Conservation (phyloP, 2,888 invertebrate species). For the Lacanobia oleracea region DNA sequence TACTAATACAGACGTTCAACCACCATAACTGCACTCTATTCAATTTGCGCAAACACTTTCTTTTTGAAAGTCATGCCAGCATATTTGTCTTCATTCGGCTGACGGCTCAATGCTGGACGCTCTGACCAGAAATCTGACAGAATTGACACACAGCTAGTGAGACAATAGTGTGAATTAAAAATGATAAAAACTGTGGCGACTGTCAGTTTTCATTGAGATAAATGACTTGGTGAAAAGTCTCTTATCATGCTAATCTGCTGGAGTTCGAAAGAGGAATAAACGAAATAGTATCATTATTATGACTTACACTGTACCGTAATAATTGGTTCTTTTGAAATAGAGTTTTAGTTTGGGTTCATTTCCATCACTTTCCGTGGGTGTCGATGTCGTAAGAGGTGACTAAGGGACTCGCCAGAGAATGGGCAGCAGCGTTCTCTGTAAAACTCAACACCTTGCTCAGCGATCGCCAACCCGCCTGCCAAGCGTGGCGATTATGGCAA, state of each 20-base stretch:
- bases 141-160: constrained; percentile 65
- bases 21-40: constrained; percentile 76
- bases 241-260: constrained; percentile 58
- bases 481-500: no score
- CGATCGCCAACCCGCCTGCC: no score
- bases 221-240: constrained; percentile 53
- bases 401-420: no score
- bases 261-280: constrained; percentile 18
- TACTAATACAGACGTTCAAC: constrained; percentile 57
- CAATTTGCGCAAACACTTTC: constrained; percentile 84
- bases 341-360: not conserved
- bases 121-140: constrained; percentile 82
- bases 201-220: constrained; percentile 64
- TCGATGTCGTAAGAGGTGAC: no score
- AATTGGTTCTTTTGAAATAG: not conserved
- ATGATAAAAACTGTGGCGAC: constrained; percentile 62
- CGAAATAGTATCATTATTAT: constrained; percentile 1
- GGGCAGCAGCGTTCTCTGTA: no score
- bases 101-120: constrained; percentile 86
- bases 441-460: no score
- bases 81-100: constrained; percentile 88
- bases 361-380: no score
- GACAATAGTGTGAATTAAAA: constrained; percentile 67
- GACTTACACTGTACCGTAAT: no score
- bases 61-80: constrained; percentile 86